phyloP scores from a whole-genome alignment of 2,888 invertebrate genomes.

The Nomada ruficornis region DNA sequence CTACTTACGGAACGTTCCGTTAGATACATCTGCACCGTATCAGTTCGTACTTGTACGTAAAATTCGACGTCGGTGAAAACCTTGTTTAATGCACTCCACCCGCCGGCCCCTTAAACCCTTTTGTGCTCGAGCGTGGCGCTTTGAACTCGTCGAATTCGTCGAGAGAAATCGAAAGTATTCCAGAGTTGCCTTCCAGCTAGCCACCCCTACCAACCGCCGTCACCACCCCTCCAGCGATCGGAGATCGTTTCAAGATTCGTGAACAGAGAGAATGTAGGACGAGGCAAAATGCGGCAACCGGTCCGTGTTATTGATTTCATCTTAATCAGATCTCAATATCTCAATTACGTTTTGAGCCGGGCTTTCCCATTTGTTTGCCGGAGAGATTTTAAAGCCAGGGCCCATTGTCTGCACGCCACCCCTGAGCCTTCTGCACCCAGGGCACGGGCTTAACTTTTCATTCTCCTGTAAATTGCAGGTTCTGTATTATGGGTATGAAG shows the following conservation, averaged over 20 bases:
- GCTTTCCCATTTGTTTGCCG: conserved; percentile 82
- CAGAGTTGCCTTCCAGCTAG: background rate
- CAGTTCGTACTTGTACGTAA: conserved; percentile 10
- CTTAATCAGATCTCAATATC: conserved; percentile 84
- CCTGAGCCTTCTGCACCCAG: conserved; percentile 80
- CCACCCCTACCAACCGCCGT: background rate
- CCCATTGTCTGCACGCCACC: conserved; percentile 81
- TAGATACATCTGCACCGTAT: background rate
- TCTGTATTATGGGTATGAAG: conserved; percentile 77
- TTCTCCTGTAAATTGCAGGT: conserved; percentile 84
- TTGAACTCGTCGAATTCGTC: conserved; percentile 55
- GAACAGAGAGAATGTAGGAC: conserved; percentile 64
- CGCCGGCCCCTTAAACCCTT: conserved; percentile 44
- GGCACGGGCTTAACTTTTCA: conserved; percentile 84
- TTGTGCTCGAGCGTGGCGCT: conserved; percentile 43
- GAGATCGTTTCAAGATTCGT: conserved; percentile 52
- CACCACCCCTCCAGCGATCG: conserved; percentile 17
- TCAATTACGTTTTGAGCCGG: conserved; percentile 83
- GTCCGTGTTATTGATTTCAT: conserved; percentile 82
- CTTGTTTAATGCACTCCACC: conserved; percentile 44
- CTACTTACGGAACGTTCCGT: background rate
- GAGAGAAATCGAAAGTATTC: conserved; percentile 64
- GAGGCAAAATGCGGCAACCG: conserved; percentile 62
- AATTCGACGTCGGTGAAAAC: conserved; percentile 31
- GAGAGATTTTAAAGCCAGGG: conserved; percentile 83